Evolutionary conservation across 2,797 vertebrate genomes (phyloP), one percentile per base, ranked within the genome.

Genomic region (Eptatretus atami): DNA sequence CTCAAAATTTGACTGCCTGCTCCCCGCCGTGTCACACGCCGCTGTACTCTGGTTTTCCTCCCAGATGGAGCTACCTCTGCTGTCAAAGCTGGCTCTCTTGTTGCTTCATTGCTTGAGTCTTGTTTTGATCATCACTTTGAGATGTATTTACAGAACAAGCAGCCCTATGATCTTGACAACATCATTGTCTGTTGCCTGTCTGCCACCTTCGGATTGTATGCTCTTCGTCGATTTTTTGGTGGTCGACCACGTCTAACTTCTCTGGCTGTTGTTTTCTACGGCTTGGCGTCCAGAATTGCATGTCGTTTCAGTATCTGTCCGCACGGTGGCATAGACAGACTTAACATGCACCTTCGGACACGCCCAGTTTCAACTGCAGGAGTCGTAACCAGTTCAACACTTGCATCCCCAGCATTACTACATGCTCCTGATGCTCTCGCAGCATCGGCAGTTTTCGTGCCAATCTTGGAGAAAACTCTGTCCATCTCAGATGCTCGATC

Each of bases 311-410:
- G 31, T 44, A 44, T 44, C 31, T 44, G 24, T 8, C 55, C 55
- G 55, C 11, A 60, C 78, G 13, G 81, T 94, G 10, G 88, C 88
- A 2, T 98, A 99, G 31, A 98, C 81, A 0, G 92, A 96, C 68
- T 82, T 78, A 11, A 98, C 92, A 1, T 96, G 66, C 86, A 77
- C 60, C 92, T 83, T 60, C 90, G 79, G 3, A 84, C 86, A 70
- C 92, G 79, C 53, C 84, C 77, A 15, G 55, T 60, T 24, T 60
- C 55, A 19, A 9, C 55, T 60, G 55, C 55, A 14, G 55, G 8
- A 15, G 55, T 60, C 55, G 9, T 5, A 14, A 19, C 55, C 55
- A 19, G 55, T 19, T 14, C 55, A 60, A 19, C 55, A 60, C 9
- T 10, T 24, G 55, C 55, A 9, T 60, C 55, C 1, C 15, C 55